phyloP scores from a whole-genome alignment of 2,888 invertebrate species.

The Hecatera dysodea region DNA sequence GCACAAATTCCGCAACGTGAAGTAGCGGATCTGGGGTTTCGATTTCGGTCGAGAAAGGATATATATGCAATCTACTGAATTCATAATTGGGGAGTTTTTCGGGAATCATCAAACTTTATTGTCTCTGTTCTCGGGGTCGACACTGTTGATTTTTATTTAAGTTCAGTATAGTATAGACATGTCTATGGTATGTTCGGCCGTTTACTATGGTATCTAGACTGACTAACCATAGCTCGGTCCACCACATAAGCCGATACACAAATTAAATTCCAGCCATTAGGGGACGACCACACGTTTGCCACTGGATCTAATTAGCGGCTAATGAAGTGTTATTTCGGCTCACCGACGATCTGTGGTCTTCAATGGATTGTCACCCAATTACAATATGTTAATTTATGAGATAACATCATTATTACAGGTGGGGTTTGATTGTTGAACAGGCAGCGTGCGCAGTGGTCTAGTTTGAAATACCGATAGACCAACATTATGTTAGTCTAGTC shows the following conservation, averaged over 20 bases:
- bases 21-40: too few relatives aligned
- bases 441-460: too few relatives aligned
- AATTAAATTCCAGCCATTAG: constrained; percentile 44
- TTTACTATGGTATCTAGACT: neutral
- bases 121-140: too few relatives aligned
- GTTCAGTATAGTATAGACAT: too few relatives aligned
- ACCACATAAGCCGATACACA: constrained; percentile 9
- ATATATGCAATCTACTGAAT: too few relatives aligned
- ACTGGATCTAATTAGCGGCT: constrained; percentile 42
- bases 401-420: neutral
- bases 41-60: too few relatives aligned
- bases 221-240: neutral
- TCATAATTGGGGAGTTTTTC: too few relatives aligned
- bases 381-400: constrained; percentile 20
- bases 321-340: constrained; percentile 21
- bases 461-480: too few relatives aligned
- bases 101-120: too few relatives aligned
- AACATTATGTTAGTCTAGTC: too few relatives aligned
- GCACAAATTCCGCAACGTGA: too few relatives aligned
- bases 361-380: constrained; percentile 33
- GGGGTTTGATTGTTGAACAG: neutral
- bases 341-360: constrained; percentile 34
- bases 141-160: too few relatives aligned
- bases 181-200: neutral
- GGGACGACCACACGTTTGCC: constrained; percentile 29